These are phyloP conservation scores for Cyprinodon tularosa DNA, from an alignment of 2,113 vertebrate species.

Conservation along the genomic window DNA sequence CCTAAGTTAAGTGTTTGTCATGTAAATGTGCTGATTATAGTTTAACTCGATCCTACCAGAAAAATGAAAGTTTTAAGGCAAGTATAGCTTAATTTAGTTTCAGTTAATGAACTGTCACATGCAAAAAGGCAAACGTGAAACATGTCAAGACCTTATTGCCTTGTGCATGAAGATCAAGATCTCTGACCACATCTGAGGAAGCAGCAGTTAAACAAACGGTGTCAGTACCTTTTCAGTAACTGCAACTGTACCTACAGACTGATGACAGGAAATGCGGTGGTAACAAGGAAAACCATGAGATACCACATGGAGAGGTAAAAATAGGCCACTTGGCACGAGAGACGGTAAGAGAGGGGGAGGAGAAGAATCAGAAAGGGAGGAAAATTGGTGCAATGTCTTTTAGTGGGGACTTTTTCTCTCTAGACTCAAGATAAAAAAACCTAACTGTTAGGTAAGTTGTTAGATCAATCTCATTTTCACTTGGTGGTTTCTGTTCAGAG, in stretches of 20 bases:
- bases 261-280: slow-evolving; percentile 69
- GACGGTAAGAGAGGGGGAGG: slow-evolving; percentile 57
- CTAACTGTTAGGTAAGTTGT: slow-evolving; percentile 63
- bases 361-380: slow-evolving; percentile 69
- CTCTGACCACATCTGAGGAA: slow-evolving; percentile 62
- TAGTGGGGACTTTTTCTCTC: slow-evolving; percentile 83
- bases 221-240: slow-evolving; percentile 50
- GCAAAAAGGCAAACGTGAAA: background rate
- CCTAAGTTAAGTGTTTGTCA: slow-evolving; percentile 31
- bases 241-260: slow-evolving; percentile 45
- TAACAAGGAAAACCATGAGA: slow-evolving; percentile 85
- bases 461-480: slow-evolving; percentile 47
- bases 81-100: background rate
- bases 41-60: background rate
- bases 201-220: slow-evolving; percentile 43
- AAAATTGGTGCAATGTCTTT: slow-evolving; percentile 75
- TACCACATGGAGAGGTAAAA: slow-evolving; percentile 82
- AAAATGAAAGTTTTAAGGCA: background rate
- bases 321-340: slow-evolving; percentile 74
- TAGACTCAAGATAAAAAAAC: slow-evolving; percentile 81
- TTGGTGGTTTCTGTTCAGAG: slow-evolving; percentile 22
- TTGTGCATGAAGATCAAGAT: slow-evolving; percentile 35
- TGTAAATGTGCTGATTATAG: background rate
- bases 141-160: background rate
- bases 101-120: background rate